Conservation (phyloP, 2,888 invertebrate species). For the Diploptera punctata region DNA sequence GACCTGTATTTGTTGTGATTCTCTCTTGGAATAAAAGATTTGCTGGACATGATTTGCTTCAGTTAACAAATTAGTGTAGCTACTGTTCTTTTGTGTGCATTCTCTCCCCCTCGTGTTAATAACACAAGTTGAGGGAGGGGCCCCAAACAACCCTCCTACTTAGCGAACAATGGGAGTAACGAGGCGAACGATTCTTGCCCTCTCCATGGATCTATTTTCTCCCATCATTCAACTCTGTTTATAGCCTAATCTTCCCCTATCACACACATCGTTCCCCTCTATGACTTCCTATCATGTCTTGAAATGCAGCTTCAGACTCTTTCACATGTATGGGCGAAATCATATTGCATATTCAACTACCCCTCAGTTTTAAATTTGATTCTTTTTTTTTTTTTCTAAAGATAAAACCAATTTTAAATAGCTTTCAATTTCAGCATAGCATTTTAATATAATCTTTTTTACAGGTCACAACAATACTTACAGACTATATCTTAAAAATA, state of each 20-base stretch:
- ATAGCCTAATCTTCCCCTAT: slow-evolving; percentile 5
- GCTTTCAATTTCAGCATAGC: too few relatives aligned
- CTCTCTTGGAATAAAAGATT: neutral
- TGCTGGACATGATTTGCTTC: slow-evolving; percentile 17
- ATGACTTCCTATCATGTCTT: too few relatives aligned
- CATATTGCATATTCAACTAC: too few relatives aligned
- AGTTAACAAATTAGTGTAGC: slow-evolving; percentile 34
- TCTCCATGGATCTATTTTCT: slow-evolving; percentile 10
- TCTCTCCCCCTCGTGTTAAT: slow-evolving; percentile 30
- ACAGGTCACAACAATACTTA: too few relatives aligned
- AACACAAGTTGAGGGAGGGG: slow-evolving; percentile 35
- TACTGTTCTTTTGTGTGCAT: slow-evolving; percentile 11
- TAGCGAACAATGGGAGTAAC: slow-evolving; percentile 36
- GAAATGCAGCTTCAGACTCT: too few relatives aligned
- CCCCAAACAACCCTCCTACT: slow-evolving; percentile 25
- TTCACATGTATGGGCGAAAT: too few relatives aligned
- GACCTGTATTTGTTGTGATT: neutral
- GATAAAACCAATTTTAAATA: too few relatives aligned
- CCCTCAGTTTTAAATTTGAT: too few relatives aligned
- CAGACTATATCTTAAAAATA: too few relatives aligned
- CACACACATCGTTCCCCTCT: slow-evolving; percentile 3
- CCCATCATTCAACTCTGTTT: slow-evolving; percentile 17
- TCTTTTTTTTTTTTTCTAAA: too few relatives aligned
- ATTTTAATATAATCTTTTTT: too few relatives aligned
- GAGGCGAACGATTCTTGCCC: slow-evolving; percentile 28